Base-by-base conservation (phyloP, 1,140 invertebrate species). In the Zaprionus davidi region DNA sequence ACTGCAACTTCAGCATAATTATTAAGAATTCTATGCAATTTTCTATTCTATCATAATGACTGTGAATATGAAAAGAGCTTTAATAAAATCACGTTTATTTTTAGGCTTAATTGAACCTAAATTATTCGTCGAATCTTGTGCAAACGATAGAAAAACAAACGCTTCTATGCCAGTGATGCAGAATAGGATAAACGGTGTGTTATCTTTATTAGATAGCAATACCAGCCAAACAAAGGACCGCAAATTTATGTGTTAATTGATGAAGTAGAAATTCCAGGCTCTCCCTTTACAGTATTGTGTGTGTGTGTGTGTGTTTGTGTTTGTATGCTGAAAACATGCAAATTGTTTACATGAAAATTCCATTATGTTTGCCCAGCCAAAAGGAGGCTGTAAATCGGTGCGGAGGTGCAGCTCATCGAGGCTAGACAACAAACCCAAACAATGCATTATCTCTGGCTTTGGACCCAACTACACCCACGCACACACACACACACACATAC, bases 281-380 rank as follows among this genome's bases (percentile, higher is more conserved):
- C 20, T 34, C 20, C 13, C 46, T 15, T 38, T 53, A 60, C 20
- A 12, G 1, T 51, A 20, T 24, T 51, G 9, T 24, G 3, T 9
- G 9, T 9, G 3, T 46, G 34, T 68, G 56, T 13, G 20, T 74
- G 49, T 69, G 57, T 58, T 46, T 20, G 62, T 38, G 17, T 38
- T 72, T 46, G 20, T 38, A 53, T 72, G 69, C 20, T 66, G 60
- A 84, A 86, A 86, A 81, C 79, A 82, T 79, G 82, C 69, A 81
- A 86, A 85, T 79, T 85, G 82, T 79, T 86, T 85, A 85, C 82
- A 85, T 81, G 82, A 79, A 82, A 85, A 82, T 82, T 86, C 82
- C 82, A 85, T 85, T 82, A 85, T 82, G 79, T 79, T 86, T 73
- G 69, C 71, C 44, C 55, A 72, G 71, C 49, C 49, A 69, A 71